Conservation (phyloP, 2,797 vertebrate species). For the Myripristis murdjan region DNA sequence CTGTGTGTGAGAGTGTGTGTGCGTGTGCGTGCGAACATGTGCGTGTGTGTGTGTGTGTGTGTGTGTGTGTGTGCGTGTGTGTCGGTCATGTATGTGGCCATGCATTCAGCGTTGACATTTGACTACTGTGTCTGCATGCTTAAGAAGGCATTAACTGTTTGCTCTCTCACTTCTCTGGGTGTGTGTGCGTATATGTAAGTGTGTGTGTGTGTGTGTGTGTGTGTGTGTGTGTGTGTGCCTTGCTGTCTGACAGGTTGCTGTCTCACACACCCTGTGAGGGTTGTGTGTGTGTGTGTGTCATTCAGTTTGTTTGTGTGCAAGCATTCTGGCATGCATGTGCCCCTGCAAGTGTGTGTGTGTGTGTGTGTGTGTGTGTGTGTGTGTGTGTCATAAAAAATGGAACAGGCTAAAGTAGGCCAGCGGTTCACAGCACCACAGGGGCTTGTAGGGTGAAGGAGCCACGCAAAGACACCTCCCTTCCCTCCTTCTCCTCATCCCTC, state of each 20-base stretch:
- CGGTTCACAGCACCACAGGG: constrained; percentile 50
- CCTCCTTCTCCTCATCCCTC: not conserved
- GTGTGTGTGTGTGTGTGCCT: no score
- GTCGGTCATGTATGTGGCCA: not conserved
- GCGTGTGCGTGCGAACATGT: not conserved
- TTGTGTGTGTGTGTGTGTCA: not conserved
- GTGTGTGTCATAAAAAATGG: constrained; percentile 73
- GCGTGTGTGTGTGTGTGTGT: no score
- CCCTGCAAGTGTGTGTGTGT: constrained; percentile 7
- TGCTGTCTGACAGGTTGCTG: constrained; percentile 9
- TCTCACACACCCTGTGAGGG: not conserved
- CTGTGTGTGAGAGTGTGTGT: not conserved
- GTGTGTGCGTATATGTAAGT: no score
- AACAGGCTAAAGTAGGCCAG: constrained; percentile 76
- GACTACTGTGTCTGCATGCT: not conserved
- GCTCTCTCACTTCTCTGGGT: no score
- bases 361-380: constrained; percentile 25
- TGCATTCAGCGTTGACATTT: not conserved
- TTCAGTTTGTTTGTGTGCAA: not conserved
- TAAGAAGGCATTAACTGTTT: not conserved
- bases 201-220: no score
- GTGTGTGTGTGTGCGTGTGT: constrained; percentile 1
- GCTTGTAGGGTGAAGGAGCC: constrained; percentile 36
- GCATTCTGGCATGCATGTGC: not conserved
- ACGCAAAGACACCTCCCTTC: constrained; percentile 2